phyloP scores from a whole-genome alignment of 2,888 invertebrate genomes.

The Phengaris arion region DNA sequence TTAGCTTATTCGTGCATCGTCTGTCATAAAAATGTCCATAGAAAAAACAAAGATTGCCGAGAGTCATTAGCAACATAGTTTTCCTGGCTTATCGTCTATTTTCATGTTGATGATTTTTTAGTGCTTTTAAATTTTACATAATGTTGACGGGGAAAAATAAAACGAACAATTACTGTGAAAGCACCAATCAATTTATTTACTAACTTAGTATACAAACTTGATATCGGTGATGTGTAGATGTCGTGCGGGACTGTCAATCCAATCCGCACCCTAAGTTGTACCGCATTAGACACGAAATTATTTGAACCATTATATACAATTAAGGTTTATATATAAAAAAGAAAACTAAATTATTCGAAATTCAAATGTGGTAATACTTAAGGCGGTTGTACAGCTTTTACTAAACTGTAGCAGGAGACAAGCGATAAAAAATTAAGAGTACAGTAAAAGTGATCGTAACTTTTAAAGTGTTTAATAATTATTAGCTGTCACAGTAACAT shows the following conservation, averaged over 20 bases:
- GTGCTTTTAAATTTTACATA: too few species aligned
- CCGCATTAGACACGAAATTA: conserved; percentile 29
- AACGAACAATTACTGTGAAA: conserved; percentile 75
- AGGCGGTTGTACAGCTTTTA: conserved; percentile 28
- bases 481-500: conserved; percentile 15
- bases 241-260: conserved; percentile 37
- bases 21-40: too few species aligned
- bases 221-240: conserved; percentile 51
- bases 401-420: conserved; percentile 33
- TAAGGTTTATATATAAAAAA: neutral
- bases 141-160: conserved; percentile 49
- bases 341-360: neutral
- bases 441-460: conserved; percentile 30
- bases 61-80: too few species aligned
- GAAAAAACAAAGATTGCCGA: too few species aligned
- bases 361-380: conserved; percentile 34
- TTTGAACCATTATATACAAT: conserved; percentile 29
- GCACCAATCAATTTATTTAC: conserved; percentile 79
- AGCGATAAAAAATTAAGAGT: conserved; percentile 27
- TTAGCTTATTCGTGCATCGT: too few species aligned
- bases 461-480: neutral
- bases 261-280: conserved; percentile 31
- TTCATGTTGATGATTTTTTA: too few species aligned
- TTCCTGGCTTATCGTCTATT: too few species aligned
- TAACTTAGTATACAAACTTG: conserved; percentile 72